Conservation (phyloP, 2,888 invertebrate species). For the Eupithecia subumbrata region DNA sequence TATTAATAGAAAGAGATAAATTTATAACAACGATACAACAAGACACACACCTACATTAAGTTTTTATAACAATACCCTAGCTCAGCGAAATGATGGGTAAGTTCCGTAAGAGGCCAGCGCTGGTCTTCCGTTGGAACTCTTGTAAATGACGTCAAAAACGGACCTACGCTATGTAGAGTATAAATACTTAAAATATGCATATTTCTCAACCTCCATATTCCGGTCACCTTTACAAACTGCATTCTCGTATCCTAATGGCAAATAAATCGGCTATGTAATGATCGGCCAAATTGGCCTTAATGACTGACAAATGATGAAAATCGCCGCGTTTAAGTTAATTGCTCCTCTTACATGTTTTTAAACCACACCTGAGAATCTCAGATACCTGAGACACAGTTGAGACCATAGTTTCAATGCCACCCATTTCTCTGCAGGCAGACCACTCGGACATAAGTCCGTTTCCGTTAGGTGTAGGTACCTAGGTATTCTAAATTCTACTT, state of each 20-base stretch:
- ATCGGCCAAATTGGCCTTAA: slow-evolving; percentile 51
- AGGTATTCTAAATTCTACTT: neutral
- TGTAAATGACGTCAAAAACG: too few relatives aligned
- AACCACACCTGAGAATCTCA: slow-evolving; percentile 34
- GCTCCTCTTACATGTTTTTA: slow-evolving; percentile 34
- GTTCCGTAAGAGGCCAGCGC: too few relatives aligned
- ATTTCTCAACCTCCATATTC: neutral
- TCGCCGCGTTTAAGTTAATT: slow-evolving; percentile 50
- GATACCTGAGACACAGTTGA: slow-evolving; percentile 8
- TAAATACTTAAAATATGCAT: too few relatives aligned
- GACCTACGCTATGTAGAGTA: too few relatives aligned
- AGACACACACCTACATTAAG: too few relatives aligned
- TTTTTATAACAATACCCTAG: too few relatives aligned
- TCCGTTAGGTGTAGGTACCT: neutral
- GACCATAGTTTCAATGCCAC: slow-evolving; percentile 3
- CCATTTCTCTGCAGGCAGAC: neutral
- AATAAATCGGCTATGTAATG: slow-evolving; percentile 48
- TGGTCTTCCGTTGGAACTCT: too few relatives aligned
- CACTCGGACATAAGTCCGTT: slow-evolving; percentile 1
- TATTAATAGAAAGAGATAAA: too few relatives aligned
- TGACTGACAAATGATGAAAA: slow-evolving; percentile 43
- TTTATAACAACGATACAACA: too few relatives aligned
- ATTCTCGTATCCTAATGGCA: slow-evolving; percentile 10
- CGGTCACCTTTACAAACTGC: neutral
- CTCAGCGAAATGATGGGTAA: too few relatives aligned